A percentile compares a stretch with the other conserved stretches of the same genome.
phyloP scores from a whole-genome alignment of 2,797 vertebrate genomes.

The Myiothlypis coronata region DNA sequence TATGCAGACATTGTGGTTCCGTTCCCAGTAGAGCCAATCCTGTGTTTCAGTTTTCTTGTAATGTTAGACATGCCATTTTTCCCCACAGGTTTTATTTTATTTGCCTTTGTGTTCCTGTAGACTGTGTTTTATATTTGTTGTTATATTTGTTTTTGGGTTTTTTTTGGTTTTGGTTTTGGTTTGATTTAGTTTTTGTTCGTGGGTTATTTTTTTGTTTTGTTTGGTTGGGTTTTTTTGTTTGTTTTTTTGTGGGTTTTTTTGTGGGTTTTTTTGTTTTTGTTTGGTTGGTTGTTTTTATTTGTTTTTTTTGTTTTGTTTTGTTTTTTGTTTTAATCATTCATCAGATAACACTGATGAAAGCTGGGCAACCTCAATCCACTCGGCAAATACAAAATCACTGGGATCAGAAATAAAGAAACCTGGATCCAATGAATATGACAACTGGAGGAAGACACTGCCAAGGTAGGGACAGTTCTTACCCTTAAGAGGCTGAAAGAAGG shows the following conservation, averaged over 20 bases:
- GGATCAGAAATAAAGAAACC: not conserved
- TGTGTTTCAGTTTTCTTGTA: not conserved
- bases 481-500: not conserved
- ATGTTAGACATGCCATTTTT: not conserved
- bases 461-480: rapidly evolving
- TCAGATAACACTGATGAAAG: not conserved
- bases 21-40: not conserved
- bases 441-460: not conserved
- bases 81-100: not conserved
- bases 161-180: too few species aligned
- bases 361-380: not conserved
- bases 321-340: not conserved
- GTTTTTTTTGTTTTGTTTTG: not conserved
- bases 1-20: not conserved
- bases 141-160: too few species aligned
- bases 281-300: too few species aligned
- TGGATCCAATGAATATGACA: rapidly evolving
- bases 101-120: not conserved
- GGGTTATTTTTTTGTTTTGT: too few species aligned
- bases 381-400: not conserved
- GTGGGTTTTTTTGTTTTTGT: not conserved
- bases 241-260: too few species aligned
- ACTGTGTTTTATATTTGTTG: too few species aligned
- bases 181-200: too few species aligned
- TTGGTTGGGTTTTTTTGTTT: too few species aligned